These are phyloP conservation scores for Eriosoma lanigerum DNA, from an alignment of 1,140 invertebrate species.

Conservation along the genomic window DNA sequence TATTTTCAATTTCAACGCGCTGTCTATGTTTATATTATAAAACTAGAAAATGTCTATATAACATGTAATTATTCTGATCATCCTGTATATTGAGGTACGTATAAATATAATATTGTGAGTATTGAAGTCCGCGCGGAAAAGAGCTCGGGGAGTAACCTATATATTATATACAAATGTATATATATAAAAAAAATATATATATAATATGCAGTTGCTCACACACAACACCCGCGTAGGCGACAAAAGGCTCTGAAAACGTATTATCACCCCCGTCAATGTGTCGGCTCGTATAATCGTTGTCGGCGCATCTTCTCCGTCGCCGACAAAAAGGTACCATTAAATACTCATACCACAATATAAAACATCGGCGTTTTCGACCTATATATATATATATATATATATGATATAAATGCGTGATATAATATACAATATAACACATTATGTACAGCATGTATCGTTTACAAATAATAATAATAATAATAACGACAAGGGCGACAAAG, in stretches of 20 bases:
- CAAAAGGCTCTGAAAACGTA: slow-evolving; percentile 27
- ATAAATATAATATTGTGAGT: too few relatives aligned
- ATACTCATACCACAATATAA: neutral
- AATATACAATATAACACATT: neutral
- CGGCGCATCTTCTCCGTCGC: slow-evolving; percentile 18
- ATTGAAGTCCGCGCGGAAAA: too few relatives aligned
- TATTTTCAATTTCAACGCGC: too few relatives aligned
- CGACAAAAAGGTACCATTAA: slow-evolving; percentile 24
- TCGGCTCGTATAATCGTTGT: slow-evolving; percentile 21
- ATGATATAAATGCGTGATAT: neutral
- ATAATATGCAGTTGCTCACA: neutral
- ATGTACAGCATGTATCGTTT: too few relatives aligned
- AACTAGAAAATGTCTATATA: too few relatives aligned
- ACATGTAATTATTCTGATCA: too few relatives aligned
- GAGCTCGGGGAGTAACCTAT: neutral
- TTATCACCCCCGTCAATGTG: neutral
- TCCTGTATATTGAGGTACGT: too few relatives aligned
- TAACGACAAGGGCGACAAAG: neutral
- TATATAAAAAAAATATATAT: neutral
- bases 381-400: neutral
- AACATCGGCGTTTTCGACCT: slow-evolving; percentile 11
- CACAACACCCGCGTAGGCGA: slow-evolving; percentile 13
- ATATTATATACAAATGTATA: neutral
- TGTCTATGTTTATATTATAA: too few relatives aligned
- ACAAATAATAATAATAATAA: neutral